These are phyloP conservation scores for Castor canadensis DNA, from an alignment of 2,113 vertebrate species.

Conservation along the genomic window DNA sequence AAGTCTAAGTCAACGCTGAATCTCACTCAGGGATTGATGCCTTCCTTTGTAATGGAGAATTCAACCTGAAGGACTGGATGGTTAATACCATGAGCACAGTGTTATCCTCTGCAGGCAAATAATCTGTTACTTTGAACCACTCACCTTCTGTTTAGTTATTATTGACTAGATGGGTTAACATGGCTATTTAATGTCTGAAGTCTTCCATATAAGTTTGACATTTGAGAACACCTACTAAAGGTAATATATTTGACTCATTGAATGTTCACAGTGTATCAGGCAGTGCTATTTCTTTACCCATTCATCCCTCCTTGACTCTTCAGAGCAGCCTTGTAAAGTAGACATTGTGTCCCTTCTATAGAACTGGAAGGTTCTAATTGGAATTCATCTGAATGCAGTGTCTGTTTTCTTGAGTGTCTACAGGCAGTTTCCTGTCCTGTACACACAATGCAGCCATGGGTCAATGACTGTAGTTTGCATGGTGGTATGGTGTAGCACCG, in stretches of 20 bases:
- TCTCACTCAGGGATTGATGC: background rate
- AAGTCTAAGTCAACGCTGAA: background rate
- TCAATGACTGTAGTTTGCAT: background rate
- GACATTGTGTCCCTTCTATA: background rate
- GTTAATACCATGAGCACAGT: background rate
- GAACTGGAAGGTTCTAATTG: background rate
- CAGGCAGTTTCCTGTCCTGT: background rate
- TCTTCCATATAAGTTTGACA: constrained; percentile 20
- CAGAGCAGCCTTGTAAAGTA: background rate
- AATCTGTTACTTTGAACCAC: background rate
- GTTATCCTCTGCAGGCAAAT: background rate
- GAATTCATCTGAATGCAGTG: background rate
- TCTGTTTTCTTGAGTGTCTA: background rate
- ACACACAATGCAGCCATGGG: background rate
- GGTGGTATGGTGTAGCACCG: background rate
- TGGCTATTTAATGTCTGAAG: background rate
- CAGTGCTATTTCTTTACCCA: background rate
- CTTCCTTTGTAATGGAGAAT: constrained; percentile 31
- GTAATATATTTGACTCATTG: background rate
- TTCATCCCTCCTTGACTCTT: background rate
- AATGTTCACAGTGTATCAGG: background rate
- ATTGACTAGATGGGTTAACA: background rate
- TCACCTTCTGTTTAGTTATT: background rate
- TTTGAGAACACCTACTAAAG: constrained; percentile 14
- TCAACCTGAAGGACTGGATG: background rate